Percentiles rank a stretch among this genome's conserved stretches.
Conservation (phyloP, 1,140 invertebrate species). For the Drosophila sp. region DNA sequence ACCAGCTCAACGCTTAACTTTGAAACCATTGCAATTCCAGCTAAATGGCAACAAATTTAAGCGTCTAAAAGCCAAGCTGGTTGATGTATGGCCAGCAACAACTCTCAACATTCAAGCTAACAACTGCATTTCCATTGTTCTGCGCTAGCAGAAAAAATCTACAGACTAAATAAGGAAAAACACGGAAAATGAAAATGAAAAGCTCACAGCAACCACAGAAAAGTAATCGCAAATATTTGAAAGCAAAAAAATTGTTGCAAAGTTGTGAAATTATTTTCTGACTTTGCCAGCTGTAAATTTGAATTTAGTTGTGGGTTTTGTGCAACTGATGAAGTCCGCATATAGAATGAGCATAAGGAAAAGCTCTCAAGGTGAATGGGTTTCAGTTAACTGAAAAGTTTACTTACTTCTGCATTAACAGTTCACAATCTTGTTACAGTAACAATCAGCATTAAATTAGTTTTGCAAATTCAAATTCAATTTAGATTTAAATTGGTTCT, state of each 20-base stretch:
- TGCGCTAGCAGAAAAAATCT: neutral
- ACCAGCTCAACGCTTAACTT: slow-evolving; percentile 23
- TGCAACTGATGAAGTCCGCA: slow-evolving; percentile 19
- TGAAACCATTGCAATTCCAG: slow-evolving; percentile 42
- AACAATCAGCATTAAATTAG: too few species aligned
- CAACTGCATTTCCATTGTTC: slow-evolving; percentile 30
- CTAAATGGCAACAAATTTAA: slow-evolving; percentile 51
- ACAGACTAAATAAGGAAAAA: neutral
- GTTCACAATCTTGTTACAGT: neutral
- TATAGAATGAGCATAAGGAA: neutral
- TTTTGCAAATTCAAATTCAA: neutral
- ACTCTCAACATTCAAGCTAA: slow-evolving; percentile 11
- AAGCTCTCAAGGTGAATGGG: slow-evolving; percentile 11
- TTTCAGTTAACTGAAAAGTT: slow-evolving; percentile 42
- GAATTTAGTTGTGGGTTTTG: slow-evolving; percentile 27
- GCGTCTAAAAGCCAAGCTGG: slow-evolving; percentile 33
- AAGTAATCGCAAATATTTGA: slow-evolving; percentile 30
- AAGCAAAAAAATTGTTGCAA: slow-evolving; percentile 16
- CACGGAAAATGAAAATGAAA: slow-evolving; percentile 10
- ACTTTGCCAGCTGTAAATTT: slow-evolving; percentile 23
- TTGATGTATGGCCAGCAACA: slow-evolving; percentile 25
- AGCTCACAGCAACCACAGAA: slow-evolving; percentile 23
- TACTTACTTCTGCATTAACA: slow-evolving; percentile 4
- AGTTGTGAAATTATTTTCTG: slow-evolving; percentile 24
- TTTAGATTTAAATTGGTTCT: too few species aligned